A percentile compares a stretch with the other conserved stretches of the same genome.
phyloP scores from a whole-genome alignment of 2,888 invertebrate genomes.

The Dasypolia templi region DNA sequence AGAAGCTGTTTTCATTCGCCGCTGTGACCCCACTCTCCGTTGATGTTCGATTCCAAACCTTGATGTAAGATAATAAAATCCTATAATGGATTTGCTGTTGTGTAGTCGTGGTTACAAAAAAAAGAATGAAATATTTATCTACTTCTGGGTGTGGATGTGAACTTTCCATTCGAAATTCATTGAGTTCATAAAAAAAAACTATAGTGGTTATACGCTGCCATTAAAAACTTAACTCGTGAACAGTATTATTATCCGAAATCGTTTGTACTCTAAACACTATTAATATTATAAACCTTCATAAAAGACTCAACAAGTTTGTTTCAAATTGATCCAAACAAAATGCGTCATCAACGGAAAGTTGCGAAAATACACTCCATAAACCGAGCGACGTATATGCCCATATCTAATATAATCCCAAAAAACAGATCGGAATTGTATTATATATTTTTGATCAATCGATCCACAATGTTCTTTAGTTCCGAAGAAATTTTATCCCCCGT shows the following conservation, averaged over 20 bases:
- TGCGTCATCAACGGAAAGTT: slow-evolving; percentile 30
- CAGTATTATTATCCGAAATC: slow-evolving; percentile 12
- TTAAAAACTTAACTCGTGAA: slow-evolving; percentile 1
- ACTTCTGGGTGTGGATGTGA: slow-evolving; percentile 74
- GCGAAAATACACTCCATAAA: slow-evolving; percentile 23
- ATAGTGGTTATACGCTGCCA: background rate
- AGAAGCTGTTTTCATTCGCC: slow-evolving; percentile 75
- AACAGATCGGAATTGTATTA: slow-evolving; percentile 1
- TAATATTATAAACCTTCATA: slow-evolving; percentile 17
- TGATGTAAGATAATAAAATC: slow-evolving; percentile 87
- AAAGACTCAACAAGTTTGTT: background rate
- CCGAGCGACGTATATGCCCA: slow-evolving; percentile 3
- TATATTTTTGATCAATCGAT: slow-evolving; percentile 62
- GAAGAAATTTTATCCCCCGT: slow-evolving; percentile 88
- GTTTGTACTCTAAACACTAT: slow-evolving; percentile 8
- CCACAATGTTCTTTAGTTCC: slow-evolving; percentile 81
- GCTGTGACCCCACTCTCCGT: slow-evolving; percentile 65
- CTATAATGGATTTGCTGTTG: slow-evolving; percentile 85
- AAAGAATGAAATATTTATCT: slow-evolving; percentile 78
- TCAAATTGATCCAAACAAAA: slow-evolving; percentile 18
- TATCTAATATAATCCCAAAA: slow-evolving; percentile 3
- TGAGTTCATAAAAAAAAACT: slow-evolving; percentile 38
- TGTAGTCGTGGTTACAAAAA: slow-evolving; percentile 78
- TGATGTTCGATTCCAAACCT: slow-evolving; percentile 83
- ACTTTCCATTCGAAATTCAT: slow-evolving; percentile 44